Base-by-base conservation (phyloP, 1,140 invertebrate genomes). In the Drosophila arizonae region DNA sequence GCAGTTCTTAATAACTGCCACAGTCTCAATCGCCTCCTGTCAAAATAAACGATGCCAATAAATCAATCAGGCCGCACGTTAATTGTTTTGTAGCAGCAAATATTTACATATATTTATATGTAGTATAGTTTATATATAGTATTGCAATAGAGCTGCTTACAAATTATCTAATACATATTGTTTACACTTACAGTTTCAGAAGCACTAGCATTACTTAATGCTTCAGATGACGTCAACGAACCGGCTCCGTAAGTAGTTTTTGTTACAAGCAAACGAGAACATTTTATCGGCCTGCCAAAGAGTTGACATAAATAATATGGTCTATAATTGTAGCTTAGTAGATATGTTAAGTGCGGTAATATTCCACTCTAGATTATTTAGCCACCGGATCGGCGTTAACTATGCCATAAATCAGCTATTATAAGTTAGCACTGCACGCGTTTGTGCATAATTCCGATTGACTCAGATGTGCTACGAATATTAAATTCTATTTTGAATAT, bases 321-420 rank as follows among this genome's bases (percentile, higher is more conserved):
- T 52, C 48, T 72, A 11, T 45, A 46, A 51, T 28, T 57, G 26
- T 11, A 39, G 11, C 28, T 74, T 17, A 69, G 33, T 45, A 57
- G 15, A 46, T 21, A 46, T 24, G n/a, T 54, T 26, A 41, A 28
- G 30, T 72, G 45, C 56, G 60, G 52, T 69, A 63, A 52, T 76
- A 54, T 46, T 64, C 48, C 45, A 45, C 33, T 52, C 48, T 2
- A 1, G 41, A 30, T 8, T 10, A 15, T 36, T 39, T 39, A 4
- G 67, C 21, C 13, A 13, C 36, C 21, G 66, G 36, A 17, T 41
- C 55, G 39, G 56, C 56, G 52, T 50, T 70, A 63, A 57, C 33
- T 67, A 50, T 66, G 50, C 57, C 33, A 68, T 76, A 84, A 77
- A 73, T 68, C 48, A 67, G 51, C n/a, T 62, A 70, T 75, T 70